phyloP scores from a whole-genome alignment of 2,797 vertebrate species.

The Rhincodon typus region DNA sequence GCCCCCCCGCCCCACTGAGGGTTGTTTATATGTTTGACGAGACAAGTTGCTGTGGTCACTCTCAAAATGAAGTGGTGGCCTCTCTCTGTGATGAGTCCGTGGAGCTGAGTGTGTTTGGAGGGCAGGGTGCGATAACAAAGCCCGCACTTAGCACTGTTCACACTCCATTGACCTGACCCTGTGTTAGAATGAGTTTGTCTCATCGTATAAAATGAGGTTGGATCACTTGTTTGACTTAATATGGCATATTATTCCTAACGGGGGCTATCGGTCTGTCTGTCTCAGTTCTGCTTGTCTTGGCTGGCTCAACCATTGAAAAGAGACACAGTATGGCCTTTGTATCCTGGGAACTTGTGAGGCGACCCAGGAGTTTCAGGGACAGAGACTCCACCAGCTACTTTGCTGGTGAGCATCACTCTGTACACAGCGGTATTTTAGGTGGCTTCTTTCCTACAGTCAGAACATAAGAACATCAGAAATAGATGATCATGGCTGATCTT shows the following conservation, averaged over 20 bases:
- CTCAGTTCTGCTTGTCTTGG: neutral
- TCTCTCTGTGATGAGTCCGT: neutral
- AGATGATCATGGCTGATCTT: too few relatives aligned
- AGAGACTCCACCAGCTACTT: neutral
- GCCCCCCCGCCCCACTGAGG: neutral
- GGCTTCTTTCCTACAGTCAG: too few relatives aligned
- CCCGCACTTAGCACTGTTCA: neutral
- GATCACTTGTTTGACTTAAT: neutral
- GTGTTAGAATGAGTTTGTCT: neutral
- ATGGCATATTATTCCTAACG: neutral
- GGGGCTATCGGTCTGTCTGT: neutral
- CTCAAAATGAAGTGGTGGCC: neutral
- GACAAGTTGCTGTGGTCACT: neutral
- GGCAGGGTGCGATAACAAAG: neutral
- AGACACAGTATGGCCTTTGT: neutral
- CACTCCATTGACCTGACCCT: neutral
- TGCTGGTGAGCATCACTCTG: too few relatives aligned
- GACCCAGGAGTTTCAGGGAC: neutral
- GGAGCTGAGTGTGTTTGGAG: neutral
- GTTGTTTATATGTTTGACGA: neutral
- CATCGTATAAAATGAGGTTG: neutral
- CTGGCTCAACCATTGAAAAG: neutral
- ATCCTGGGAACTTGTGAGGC: neutral
- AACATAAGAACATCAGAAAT: too few relatives aligned
- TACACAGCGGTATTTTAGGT: too few relatives aligned